A percentile compares a stretch with the other conserved stretches of the same genome.
Evolutionary conservation across 2,797 vertebrate species (phyloP).

Genomic region (Amblyopsis hoosieri): DNA sequence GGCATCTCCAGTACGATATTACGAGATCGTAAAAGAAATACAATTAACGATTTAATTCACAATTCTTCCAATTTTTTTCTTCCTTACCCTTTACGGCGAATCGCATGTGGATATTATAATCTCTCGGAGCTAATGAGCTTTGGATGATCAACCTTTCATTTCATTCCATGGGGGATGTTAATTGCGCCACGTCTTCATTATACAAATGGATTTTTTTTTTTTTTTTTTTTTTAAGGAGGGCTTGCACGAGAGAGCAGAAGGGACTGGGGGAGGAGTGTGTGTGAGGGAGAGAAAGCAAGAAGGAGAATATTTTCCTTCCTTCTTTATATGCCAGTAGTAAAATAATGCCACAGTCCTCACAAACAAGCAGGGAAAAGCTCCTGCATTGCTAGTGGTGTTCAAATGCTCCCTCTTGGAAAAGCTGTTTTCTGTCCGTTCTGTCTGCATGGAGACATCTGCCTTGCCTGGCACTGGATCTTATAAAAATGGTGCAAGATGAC

Average conservation of each 20-base stretch:
- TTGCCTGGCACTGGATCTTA: constrained; percentile 80
- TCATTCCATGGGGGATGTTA: constrained; percentile 86
- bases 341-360: constrained; percentile 82
- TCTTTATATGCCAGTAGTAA: constrained; percentile 81
- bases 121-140: constrained; percentile 94
- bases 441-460: constrained; percentile 74
- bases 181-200: constrained; percentile 91
- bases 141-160: constrained; percentile 90
- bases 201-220: constrained; percentile 98
- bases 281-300: constrained; percentile 74
- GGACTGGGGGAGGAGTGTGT: constrained; percentile 74
- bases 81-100: constrained; percentile 81
- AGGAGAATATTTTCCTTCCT: constrained; percentile 81
- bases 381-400: constrained; percentile 77
- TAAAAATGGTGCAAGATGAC: constrained; percentile 72
- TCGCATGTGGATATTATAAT: constrained; percentile 82
- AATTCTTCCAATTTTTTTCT: constrained; percentile 59
- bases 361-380: constrained; percentile 83
- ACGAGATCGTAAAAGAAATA: constrained; percentile 60
- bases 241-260: constrained; percentile 66
- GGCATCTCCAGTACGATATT: constrained; percentile 72
- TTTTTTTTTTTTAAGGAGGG: constrained; percentile 89
- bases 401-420: constrained; percentile 78
- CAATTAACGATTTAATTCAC: constrained; percentile 74
- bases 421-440: constrained; percentile 71